These are phyloP conservation scores for Laticauda laticaudata DNA, from an alignment of 2,113 vertebrate genomes.

Conservation along the genomic window DNA sequence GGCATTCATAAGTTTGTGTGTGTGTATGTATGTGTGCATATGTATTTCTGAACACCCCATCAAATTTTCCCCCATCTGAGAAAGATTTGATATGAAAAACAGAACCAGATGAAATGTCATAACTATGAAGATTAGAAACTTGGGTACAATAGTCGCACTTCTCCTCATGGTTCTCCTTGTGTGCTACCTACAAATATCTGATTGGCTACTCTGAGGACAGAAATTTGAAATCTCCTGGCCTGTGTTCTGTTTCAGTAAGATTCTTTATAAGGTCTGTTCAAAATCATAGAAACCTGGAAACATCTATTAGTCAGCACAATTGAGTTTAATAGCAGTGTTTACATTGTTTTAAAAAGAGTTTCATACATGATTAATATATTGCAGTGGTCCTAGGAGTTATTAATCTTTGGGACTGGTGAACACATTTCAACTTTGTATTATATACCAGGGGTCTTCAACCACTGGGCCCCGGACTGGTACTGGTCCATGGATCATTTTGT, in stretches of 20 bases:
- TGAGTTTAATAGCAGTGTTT: neutral
- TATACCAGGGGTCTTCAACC: neutral
- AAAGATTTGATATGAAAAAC: neutral
- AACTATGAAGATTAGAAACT: neutral
- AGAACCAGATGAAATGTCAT: neutral
- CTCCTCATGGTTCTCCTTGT: neutral
- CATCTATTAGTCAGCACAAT: neutral
- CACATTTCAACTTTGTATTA: neutral
- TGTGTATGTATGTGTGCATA: neutral
- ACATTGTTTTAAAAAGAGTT: neutral
- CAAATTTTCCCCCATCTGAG: neutral
- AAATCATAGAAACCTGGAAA: neutral
- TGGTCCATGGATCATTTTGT: too few relatives aligned
- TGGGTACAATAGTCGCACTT: neutral
- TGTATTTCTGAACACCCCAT: neutral
- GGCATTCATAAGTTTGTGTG: neutral
- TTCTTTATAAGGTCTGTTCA: neutral
- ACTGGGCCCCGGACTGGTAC: too few relatives aligned
- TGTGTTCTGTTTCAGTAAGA: neutral
- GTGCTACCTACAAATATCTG: neutral
- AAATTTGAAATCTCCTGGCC: neutral
- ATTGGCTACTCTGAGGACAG: neutral
- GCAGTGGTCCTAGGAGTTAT: neutral
- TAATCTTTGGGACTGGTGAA: neutral
- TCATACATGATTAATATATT: neutral